phyloP scores from a whole-genome alignment of 2,888 invertebrate genomes.

The Mythimna impura region DNA sequence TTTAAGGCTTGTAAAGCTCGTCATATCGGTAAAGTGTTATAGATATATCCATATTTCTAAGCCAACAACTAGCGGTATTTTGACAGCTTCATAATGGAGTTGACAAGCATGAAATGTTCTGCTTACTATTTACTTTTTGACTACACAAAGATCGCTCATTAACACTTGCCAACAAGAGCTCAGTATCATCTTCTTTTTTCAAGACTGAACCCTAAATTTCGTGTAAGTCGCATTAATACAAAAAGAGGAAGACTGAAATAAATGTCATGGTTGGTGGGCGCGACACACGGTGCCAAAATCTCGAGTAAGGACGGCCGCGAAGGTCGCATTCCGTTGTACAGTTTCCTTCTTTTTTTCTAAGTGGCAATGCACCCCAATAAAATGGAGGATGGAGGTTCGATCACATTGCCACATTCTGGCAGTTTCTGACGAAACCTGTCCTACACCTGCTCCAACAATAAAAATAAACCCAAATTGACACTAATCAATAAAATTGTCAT shows the following conservation, averaged over 20 bases:
- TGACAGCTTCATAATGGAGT: conserved; percentile 35
- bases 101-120: conserved; percentile 30
- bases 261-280: conserved; percentile 82
- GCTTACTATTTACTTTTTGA: conserved; percentile 18
- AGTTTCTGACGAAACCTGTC: conserved; percentile 54
- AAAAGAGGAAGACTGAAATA: conserved; percentile 70
- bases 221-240: conserved; percentile 51
- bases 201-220: conserved; percentile 41
- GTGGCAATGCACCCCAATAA: conserved; percentile 74
- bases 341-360: conserved; percentile 70
- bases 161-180: conserved; percentile 8
- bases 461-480: conserved; percentile 39
- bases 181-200: conserved; percentile 5
- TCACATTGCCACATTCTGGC: conserved; percentile 43
- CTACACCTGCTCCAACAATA: conserved; percentile 39
- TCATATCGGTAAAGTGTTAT: background rate
- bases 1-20: background rate
- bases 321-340: conserved; percentile 80
- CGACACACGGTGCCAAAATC: conserved; percentile 77
- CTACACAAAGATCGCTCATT: background rate
- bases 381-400: conserved; percentile 61
- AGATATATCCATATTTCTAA: background rate
- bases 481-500: conserved; percentile 37
- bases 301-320: conserved; percentile 81
- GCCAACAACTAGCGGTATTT: conserved; percentile 22